These are phyloP conservation scores for Drosophila leonis DNA, from an alignment of 2,888 invertebrate genomes.

Conservation along the genomic window DNA sequence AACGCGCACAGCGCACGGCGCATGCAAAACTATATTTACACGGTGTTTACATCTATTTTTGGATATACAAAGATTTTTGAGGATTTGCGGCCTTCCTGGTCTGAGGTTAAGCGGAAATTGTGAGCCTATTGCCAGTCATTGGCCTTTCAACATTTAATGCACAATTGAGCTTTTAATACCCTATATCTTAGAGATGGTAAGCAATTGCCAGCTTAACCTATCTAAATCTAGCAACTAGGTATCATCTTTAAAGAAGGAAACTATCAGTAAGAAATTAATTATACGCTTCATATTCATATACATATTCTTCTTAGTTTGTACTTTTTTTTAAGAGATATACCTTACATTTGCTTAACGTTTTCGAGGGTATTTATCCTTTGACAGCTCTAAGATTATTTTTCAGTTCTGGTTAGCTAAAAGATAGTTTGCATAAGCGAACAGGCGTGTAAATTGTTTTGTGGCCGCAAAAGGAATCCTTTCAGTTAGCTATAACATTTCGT, in stretches of 20 bases:
- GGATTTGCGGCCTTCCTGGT: constrained; percentile 36
- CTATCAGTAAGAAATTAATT: not conserved
- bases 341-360: no score
- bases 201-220: not conserved
- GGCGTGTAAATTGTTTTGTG: constrained; percentile 21
- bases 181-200: not conserved
- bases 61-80: constrained; percentile 14
- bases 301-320: not conserved
- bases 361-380: not conserved
- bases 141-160: constrained; percentile 2
- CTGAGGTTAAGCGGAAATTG: constrained; percentile 48
- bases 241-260: not conserved
- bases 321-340: not conserved
- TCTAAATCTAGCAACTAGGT: not conserved
- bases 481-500: constrained; percentile 25
- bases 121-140: constrained; percentile 31
- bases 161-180: constrained; percentile 10
- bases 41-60: constrained; percentile 33
- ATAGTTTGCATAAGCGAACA: constrained; percentile 31
- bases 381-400: not conserved
- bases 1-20: not conserved
- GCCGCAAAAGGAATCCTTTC: constrained; percentile 23
- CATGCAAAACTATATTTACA: constrained; percentile 6
- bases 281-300: not conserved
- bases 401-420: constrained; percentile 1